Evolutionary conservation across 2,888 invertebrate species (phyloP), one percentile per base, ranked within the genome.

Genomic region (Geophilus truncorum): DNA sequence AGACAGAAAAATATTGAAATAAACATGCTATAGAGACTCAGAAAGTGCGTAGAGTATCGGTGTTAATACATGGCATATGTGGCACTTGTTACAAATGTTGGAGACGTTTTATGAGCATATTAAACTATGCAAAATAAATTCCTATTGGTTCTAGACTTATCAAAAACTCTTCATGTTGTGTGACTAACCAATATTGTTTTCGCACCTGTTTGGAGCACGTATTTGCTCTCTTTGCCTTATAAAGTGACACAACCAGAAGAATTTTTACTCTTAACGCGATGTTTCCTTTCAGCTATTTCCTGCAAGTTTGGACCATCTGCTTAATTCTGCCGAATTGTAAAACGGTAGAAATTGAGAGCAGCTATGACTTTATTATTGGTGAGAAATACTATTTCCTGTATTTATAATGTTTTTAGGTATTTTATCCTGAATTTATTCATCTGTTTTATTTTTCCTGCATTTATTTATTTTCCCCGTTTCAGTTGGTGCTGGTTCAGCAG

Each of bases 401-500:
- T 45, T n/a, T 9, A 45, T 45, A 9, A 45, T 4, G 5, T 45
- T 9, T 9, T 45, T 45, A 75, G 5, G 7, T 18, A 28, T 23
- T 28, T 75, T 10, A 28, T 75, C 21, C 10, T 3, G 30, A 28
- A 9, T 9, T 10, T 40, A 12, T 40, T 40, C 2, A 12, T 40
- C n/a, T 45, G n/a, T 45, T 45, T 45, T 45, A 15, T n/a, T n/a
- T 45, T 45, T 45, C 1, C n/a, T 45, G 5, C n/a, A n/a, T 45
- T 45, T 45, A 10, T 5, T 15, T 45, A 1, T 45, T 45, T 45
- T 45, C n/a, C 25, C 5, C 51, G 1, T 25, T 79, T 18, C 12
- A 79, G 79, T 79, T 51, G 79, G 79, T 28, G 45, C 70, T n/a
- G 79, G 79, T n/a, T 79, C 79, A 15, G 30, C 62, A 7, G 79